Evolutionary conservation across 2,888 invertebrate genomes (phyloP).

Genomic region (Petrophora chlorosata): DNA sequence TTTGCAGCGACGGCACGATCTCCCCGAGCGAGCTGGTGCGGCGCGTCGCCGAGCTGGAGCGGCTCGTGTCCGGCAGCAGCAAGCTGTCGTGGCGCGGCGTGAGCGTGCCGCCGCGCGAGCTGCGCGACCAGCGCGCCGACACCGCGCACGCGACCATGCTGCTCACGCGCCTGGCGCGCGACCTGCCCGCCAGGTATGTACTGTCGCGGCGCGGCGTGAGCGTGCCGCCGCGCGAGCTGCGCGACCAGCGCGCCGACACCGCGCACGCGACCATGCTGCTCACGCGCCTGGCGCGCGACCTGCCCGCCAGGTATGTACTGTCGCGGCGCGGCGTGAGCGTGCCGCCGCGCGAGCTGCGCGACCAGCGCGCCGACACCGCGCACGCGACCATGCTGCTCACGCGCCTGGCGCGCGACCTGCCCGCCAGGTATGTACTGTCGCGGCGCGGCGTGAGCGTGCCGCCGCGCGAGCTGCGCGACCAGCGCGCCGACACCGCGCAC

Average conservation of each 20-base stretch:
- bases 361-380: slow-evolving; percentile 39
- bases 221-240: slow-evolving; percentile 67
- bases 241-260: slow-evolving; percentile 39
- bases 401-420: slow-evolving; percentile 53
- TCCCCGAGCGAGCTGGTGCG: slow-evolving; percentile 69
- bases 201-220: slow-evolving; percentile 74
- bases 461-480: slow-evolving; percentile 61
- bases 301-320: slow-evolving; percentile 49
- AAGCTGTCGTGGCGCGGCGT: slow-evolving; percentile 75
- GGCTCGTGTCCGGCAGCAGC: slow-evolving; percentile 77
- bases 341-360: slow-evolving; percentile 65
- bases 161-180: slow-evolving; percentile 67
- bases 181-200: slow-evolving; percentile 37
- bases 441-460: slow-evolving; percentile 73
- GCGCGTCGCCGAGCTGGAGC: slow-evolving; percentile 74
- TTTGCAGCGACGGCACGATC: slow-evolving; percentile 63
- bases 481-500: slow-evolving; percentile 38
- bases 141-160: slow-evolving; percentile 49
- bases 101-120: slow-evolving; percentile 65
- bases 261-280: slow-evolving; percentile 58
- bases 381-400: slow-evolving; percentile 61
- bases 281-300: slow-evolving; percentile 58
- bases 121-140: slow-evolving; percentile 46
- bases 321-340: slow-evolving; percentile 72
- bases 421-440: slow-evolving; percentile 53